Conservation (phyloP, 2,888 invertebrate genomes). For the Thysanoteuthis rhombus region DNA sequence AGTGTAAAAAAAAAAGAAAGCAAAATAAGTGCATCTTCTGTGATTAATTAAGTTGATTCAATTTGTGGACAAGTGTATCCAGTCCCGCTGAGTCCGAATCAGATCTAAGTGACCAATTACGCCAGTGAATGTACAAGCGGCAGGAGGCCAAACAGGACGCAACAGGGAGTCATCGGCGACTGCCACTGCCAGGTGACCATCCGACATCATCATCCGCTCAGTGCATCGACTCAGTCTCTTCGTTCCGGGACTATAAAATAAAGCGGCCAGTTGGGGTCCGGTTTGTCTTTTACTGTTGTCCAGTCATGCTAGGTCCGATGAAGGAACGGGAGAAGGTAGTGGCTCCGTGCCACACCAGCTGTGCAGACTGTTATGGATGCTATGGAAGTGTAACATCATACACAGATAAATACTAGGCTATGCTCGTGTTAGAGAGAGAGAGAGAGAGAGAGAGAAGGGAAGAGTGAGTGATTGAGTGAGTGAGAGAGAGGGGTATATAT, state of each 20-base stretch:
- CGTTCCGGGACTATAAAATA: neutral
- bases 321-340: neutral
- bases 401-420: neutral
- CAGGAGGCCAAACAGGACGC: neutral
- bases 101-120: constrained; percentile 12
- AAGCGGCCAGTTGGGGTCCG: neutral
- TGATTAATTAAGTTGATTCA: constrained; percentile 12
- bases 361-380: neutral
- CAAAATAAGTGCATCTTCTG: neutral
- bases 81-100: neutral
- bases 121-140: neutral
- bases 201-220: neutral
- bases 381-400: neutral
- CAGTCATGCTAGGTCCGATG: neutral
- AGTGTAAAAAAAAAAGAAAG: neutral
- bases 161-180: neutral
- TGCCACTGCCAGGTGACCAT: neutral
- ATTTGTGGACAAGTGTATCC: constrained; percentile 12
- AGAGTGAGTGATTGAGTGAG: too few relatives aligned
- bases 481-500: too few relatives aligned
- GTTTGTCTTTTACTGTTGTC: neutral
- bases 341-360: neutral
- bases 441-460: too few relatives aligned
- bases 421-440: neutral
- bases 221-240: neutral